phyloP scores from a whole-genome alignment of 2,888 invertebrate species.

The Eilema depressum region DNA sequence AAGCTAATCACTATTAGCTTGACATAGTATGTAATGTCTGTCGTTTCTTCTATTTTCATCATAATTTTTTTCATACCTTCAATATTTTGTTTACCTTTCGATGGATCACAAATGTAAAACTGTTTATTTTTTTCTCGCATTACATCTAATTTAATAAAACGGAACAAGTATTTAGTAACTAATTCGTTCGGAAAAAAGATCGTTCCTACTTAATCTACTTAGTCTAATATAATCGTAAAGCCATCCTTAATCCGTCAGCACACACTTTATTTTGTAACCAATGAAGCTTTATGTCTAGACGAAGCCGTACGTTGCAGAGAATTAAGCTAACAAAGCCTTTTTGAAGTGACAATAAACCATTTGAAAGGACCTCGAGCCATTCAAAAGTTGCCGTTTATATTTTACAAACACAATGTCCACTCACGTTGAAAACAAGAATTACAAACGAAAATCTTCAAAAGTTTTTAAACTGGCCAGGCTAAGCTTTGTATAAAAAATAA shows the following conservation, averaged over 20 bases:
- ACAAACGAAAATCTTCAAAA: neutral
- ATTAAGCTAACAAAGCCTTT: slow-evolving; percentile 64
- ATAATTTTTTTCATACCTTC: too few relatives aligned
- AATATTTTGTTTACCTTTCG: too few relatives aligned
- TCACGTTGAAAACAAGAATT: slow-evolving; percentile 1
- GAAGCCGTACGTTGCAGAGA: slow-evolving; percentile 67
- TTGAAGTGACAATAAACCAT: slow-evolving; percentile 57
- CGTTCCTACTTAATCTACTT: slow-evolving; percentile 20
- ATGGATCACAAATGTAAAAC: neutral
- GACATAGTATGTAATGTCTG: too few relatives aligned
- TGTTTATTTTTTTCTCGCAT: neutral
- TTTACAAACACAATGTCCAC: slow-evolving; percentile 27
- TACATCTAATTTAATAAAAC: neutral
- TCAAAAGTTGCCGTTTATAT: slow-evolving; percentile 31
- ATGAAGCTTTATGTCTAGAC: slow-evolving; percentile 70
- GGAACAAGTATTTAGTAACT: neutral
- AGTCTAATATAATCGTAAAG: slow-evolving; percentile 36
- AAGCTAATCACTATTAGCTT: too few relatives aligned
- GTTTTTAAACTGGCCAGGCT: neutral
- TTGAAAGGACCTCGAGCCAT: slow-evolving; percentile 34
- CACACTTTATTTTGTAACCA: slow-evolving; percentile 50
- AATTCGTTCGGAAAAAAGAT: neutral
- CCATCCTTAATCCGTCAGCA: slow-evolving; percentile 43
- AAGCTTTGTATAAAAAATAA: neutral
- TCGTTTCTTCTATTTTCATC: too few relatives aligned